phyloP scores from a whole-genome alignment of 2,113 vertebrate genomes.

The Chaetura pelagica region DNA sequence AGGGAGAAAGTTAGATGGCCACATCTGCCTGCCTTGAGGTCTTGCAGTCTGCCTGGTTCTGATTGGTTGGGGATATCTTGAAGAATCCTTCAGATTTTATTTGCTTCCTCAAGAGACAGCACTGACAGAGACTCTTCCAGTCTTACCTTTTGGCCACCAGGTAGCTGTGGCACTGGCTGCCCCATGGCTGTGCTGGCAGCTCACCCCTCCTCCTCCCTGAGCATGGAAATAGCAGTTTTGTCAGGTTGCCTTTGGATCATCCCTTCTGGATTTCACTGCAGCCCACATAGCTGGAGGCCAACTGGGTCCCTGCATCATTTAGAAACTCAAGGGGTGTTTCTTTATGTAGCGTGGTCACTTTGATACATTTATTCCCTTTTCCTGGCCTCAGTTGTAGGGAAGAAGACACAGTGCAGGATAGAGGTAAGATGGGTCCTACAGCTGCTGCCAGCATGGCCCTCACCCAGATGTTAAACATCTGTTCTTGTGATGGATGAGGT shows the following conservation, averaged over 20 bases:
- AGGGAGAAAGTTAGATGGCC: background rate
- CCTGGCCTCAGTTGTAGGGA: background rate
- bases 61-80: background rate
- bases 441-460: background rate
- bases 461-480: background rate
- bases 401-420: accelerated
- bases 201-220: background rate
- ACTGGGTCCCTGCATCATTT: background rate
- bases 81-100: background rate
- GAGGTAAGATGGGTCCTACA: background rate
- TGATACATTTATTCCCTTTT: background rate
- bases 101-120: background rate
- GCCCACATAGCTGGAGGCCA: background rate
- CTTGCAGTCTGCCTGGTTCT: background rate
- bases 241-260: background rate
- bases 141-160: background rate
- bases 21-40: background rate
- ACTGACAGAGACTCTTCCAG: background rate
- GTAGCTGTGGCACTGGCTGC: background rate
- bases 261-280: background rate
- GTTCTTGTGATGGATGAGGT: background rate
- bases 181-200: background rate
- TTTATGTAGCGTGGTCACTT: background rate
- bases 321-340: background rate
- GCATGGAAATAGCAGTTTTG: accelerated